A percentile compares a stretch with the other conserved stretches of the same genome.
phyloP scores from a whole-genome alignment of 2,888 invertebrate genomes.

The Pyrrhosoma nymphula region DNA sequence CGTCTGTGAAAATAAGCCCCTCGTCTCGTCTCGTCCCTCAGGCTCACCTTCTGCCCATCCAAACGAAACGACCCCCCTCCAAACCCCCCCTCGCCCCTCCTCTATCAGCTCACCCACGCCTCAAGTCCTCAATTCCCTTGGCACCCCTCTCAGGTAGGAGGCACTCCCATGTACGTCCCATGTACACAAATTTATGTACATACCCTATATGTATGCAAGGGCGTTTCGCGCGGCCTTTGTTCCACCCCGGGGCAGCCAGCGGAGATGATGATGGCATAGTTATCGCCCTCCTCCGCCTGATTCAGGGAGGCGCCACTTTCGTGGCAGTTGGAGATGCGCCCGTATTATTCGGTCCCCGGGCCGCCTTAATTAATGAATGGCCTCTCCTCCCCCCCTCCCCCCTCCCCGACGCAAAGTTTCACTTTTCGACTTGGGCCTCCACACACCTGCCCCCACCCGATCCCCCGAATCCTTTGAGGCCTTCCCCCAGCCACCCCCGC shows the following conservation, averaged over 20 bases:
- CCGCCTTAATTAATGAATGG: constrained; percentile 1
- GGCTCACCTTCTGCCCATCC: too few species aligned
- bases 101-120: too few species aligned
- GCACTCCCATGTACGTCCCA: too few species aligned
- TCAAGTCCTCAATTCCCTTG: too few species aligned
- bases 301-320: neutral
- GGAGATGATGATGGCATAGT: neutral
- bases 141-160: too few species aligned
- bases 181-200: too few species aligned
- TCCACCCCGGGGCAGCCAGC: neutral
- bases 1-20: too few species aligned
- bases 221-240: neutral
- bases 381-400: neutral
- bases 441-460: neutral
- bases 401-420: neutral
- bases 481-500: neutral
- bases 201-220: neutral
- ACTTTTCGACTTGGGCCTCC: neutral
- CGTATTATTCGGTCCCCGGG: neutral
- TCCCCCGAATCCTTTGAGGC: neutral
- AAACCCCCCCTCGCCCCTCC: too few species aligned
- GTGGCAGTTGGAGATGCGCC: constrained; percentile 10
- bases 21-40: too few species aligned
- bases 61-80: too few species aligned
- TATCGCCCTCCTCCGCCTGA: constrained; percentile 1